A percentile compares a stretch with the other conserved stretches of the same genome.
These are phyloP conservation scores for Dicentrarchus labrax DNA, from an alignment of 2,113 vertebrate species.

Conservation along the genomic window DNA sequence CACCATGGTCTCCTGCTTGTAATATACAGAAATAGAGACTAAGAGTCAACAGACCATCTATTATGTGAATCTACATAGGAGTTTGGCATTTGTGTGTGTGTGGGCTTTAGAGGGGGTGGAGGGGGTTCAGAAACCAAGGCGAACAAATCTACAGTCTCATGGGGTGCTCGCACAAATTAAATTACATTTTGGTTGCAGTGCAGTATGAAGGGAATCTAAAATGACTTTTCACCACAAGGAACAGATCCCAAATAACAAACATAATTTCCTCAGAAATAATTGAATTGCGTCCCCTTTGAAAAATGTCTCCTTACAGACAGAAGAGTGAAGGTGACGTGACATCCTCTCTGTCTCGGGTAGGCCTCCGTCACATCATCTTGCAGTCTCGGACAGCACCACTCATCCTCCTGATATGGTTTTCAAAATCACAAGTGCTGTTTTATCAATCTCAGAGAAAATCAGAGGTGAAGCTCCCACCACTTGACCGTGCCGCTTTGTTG, in stretches of 20 bases:
- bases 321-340: conserved; percentile 45
- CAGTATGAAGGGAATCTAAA: conserved; percentile 54
- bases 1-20: conserved; percentile 16
- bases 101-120: conserved; percentile 25
- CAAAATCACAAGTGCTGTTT: conserved; percentile 48
- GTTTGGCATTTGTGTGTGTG: conserved; percentile 37
- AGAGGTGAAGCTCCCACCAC: conserved; percentile 25
- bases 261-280: conserved; percentile 62
- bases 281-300: conserved; percentile 44
- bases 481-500: conserved; percentile 42
- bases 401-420: conserved; percentile 38
- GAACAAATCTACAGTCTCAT: conserved; percentile 47
- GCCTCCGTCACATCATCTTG: conserved; percentile 16
- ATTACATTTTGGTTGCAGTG: conserved; percentile 58
- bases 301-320: conserved; percentile 26
- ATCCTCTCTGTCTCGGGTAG: conserved; percentile 2
- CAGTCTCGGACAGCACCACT: conserved; percentile 20
- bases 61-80: conserved; percentile 26
- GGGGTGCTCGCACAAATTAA: conserved; percentile 45
- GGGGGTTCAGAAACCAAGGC: conserved; percentile 13
- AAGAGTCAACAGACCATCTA: conserved; percentile 49
- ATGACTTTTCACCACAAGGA: conserved; percentile 63
- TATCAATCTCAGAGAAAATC: conserved; percentile 46
- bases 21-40: conserved; percentile 40
- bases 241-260: conserved; percentile 65